These are phyloP conservation scores for Drosophila simulans DNA, from an alignment of 1,140 invertebrate genomes.

Conservation along the genomic window DNA sequence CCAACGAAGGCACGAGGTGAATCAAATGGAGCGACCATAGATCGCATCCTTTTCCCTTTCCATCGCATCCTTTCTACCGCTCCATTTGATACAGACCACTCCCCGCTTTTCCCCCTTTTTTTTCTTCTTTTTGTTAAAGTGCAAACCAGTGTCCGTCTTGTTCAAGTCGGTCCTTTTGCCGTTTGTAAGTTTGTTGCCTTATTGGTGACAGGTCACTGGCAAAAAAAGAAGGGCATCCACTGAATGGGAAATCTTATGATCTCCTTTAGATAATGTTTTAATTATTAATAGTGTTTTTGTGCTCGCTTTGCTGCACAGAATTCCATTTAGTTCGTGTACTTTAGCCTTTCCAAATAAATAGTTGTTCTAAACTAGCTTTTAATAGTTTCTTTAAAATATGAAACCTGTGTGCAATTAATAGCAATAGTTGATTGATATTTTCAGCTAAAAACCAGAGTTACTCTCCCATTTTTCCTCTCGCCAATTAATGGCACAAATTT, in stretches of 20 bases:
- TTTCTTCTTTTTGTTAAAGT: conserved; percentile 13
- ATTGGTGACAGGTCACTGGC: conserved; percentile 26
- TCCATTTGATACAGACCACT: background rate
- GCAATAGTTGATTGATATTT: too few relatives aligned
- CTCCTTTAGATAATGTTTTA: too few relatives aligned
- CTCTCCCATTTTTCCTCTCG: background rate
- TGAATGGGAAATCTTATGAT: background rate
- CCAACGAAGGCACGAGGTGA: conserved; percentile 16
- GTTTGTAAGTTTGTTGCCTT: conserved; percentile 30
- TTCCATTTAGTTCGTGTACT: too few relatives aligned
- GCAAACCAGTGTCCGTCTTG: conserved; percentile 44
- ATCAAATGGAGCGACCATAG: conserved; percentile 64
- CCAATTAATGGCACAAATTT: background rate
- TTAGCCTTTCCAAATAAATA: too few relatives aligned
- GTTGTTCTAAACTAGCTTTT: too few relatives aligned
- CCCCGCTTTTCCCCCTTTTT: background rate
- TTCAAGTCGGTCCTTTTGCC: conserved; percentile 3
- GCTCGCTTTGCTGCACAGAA: too few relatives aligned
- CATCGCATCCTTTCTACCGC: conserved; percentile 17
- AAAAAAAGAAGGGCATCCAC: conserved; percentile 3
- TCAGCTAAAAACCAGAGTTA: too few relatives aligned
- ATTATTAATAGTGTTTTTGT: too few relatives aligned
- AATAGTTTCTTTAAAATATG: too few relatives aligned
- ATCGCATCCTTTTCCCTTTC: conserved; percentile 4
- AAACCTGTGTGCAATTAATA: too few relatives aligned